These are phyloP conservation scores for Saccostrea glomerata DNA, from an alignment of 1,140 invertebrate genomes.

Conservation along the genomic window DNA sequence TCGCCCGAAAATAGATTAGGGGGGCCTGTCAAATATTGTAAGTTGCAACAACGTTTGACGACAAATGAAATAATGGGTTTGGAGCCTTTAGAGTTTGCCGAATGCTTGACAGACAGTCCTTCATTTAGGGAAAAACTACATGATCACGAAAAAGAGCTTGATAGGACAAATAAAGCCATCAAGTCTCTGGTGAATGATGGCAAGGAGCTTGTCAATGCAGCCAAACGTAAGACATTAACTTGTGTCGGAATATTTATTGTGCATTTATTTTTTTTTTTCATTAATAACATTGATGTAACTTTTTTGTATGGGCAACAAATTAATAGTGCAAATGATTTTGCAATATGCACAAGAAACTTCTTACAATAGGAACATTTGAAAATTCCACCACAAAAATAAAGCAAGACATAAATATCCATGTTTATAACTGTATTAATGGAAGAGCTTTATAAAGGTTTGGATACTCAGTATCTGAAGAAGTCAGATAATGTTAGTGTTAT, in stretches of 20 bases:
- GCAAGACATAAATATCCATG: neutral
- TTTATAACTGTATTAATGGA: neutral
- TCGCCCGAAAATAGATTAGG: slow-evolving; percentile 25
- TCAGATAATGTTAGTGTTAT: no score
- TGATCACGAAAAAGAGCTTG: slow-evolving; percentile 96
- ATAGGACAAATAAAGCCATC: slow-evolving; percentile 96
- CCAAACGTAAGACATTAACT: slow-evolving; percentile 89
- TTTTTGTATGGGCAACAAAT: no score
- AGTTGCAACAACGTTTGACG: neutral
- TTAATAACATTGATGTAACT: no score
- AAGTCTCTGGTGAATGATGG: slow-evolving; percentile 96
- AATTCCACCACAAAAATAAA: slow-evolving; percentile 83
- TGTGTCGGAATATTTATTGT: neutral
- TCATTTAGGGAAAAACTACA: slow-evolving; percentile 97
- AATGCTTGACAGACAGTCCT: slow-evolving; percentile 97
- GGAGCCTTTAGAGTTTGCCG: slow-evolving; percentile 96
- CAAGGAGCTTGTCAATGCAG: slow-evolving; percentile 93
- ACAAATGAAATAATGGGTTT: slow-evolving; percentile 85
- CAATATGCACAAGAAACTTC: slow-evolving; percentile 84
- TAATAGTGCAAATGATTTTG: no score
- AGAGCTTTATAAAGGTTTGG: no score
- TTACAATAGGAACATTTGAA: slow-evolving; percentile 95
- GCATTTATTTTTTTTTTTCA: neutral
- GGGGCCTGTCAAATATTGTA: slow-evolving; percentile 42
- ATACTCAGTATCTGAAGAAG: no score